Evolutionary conservation across 2,113 vertebrate genomes (phyloP), one percentile per base, ranked within the genome.

Genomic region (Thinocorus orbignyianus): DNA sequence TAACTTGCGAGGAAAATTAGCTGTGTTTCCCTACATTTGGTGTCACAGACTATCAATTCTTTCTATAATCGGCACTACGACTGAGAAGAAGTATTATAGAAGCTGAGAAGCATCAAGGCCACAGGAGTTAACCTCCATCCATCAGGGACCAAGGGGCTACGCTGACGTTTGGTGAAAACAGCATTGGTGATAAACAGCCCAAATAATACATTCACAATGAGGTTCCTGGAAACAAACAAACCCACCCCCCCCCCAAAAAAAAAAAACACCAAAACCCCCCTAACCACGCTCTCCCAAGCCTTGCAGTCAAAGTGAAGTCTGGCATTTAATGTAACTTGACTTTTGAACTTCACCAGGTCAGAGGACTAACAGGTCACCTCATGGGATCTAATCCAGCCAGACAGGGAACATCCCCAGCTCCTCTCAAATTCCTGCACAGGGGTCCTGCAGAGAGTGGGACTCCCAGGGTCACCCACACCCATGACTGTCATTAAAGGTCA

Each of bases 21-120:
- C 20, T 64, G 51, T 6, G 5, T 25, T 52, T 65, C 2, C 15
- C 55, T 46, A 3, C 10, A 0, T 10, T 41, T 5, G 10, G 14
- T 20, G 49, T 60, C 31, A 54, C 0, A 8, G 60, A 28, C n/a
- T 60, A 51, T 39, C 1, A 2, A 3, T 44, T 46, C 41, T 14
- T 44, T 49, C 42, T 7, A 5, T 8, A 10, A 77, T 10, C 24
- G 13, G 3, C 39, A 14, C 10, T 57, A 20, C 0, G 4, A 7
- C 54, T 6, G 49, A 51, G 66, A 48, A 81, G 39, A 1, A 72
- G 12, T 9, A 28, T 46, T 58, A n/a, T 37, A 73, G 19, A 79
- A 72, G 57, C 51, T 52, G 51, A 60, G 81, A 39, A 61, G 60
- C 79, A 54, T 3, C 39, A 11, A 10, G 41, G 33, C 7, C 14